These are phyloP conservation scores for Auanema freiburgensis DNA, from an alignment of 2,888 invertebrate genomes.

Conservation along the genomic window DNA sequence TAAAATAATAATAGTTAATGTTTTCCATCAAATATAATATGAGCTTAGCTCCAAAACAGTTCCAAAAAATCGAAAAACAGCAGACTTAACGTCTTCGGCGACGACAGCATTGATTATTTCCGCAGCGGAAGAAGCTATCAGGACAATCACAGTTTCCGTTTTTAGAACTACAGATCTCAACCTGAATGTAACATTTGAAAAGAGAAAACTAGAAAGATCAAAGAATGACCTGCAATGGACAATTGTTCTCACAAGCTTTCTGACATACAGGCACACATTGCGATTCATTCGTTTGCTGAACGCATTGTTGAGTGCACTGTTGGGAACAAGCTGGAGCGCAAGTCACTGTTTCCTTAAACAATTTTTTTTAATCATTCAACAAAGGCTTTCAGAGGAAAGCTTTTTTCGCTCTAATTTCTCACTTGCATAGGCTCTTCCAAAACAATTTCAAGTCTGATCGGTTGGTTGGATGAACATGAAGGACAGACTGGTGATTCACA, in stretches of 20 bases:
- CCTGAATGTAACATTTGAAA: slow-evolving; percentile 17
- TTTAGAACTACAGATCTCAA: slow-evolving; percentile 31
- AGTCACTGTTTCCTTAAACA: slow-evolving; percentile 22
- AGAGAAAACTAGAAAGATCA: not conserved
- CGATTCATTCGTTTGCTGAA: slow-evolving; percentile 24
- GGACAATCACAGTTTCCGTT: slow-evolving; percentile 32
- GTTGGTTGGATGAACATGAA: slow-evolving; percentile 18
- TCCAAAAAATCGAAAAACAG: too few species aligned
- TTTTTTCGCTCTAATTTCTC: too few species aligned
- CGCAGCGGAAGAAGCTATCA: slow-evolving; percentile 34
- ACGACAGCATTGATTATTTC: slow-evolving; percentile 43
- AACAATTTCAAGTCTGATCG: slow-evolving; percentile 35
- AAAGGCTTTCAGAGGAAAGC: too few species aligned
- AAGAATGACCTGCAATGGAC: slow-evolving; percentile 28
- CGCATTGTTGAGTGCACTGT: slow-evolving; percentile 37
- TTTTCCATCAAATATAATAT: too few species aligned
- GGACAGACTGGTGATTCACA: slow-evolving; percentile 20
- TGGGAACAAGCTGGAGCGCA: slow-evolving; percentile 37
- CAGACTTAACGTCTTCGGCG: slow-evolving; percentile 29
- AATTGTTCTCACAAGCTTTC: slow-evolving; percentile 36
- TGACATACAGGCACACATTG: slow-evolving; percentile 36
- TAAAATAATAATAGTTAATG: too few species aligned
- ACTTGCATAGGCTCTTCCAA: slow-evolving; percentile 37
- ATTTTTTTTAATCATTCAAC: too few species aligned
- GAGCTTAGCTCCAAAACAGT: too few species aligned